Base-by-base conservation (phyloP, 2,888 invertebrate species). In the Arctia plantaginis region DNA sequence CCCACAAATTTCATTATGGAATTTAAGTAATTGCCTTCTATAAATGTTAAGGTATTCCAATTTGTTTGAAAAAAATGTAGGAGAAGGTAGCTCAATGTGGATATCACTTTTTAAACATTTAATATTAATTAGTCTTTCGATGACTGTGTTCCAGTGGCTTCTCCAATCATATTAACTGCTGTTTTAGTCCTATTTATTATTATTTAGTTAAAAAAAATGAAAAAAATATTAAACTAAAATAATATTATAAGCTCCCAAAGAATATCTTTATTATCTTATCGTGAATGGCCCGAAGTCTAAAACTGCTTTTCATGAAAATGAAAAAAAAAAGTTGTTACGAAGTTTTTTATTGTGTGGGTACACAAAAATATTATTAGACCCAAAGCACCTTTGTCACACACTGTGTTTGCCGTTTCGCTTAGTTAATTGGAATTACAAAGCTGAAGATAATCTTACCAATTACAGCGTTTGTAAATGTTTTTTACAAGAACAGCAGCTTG, bases 11-110 rank as follows among this genome's bases (percentile, higher is more conserved):
- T 76, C 72, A 75, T 68, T 77, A 77, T 73, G 72, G 71, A 77
- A 81, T 82, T 80, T 73, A 71, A 76, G 70, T 81, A 77, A 82
- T 85, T 80, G 78, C 80, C 78, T 77, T 67, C 66, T 66, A 73
- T 77, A 76, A 80, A 80, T 72, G 77, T 59, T 33, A 62, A 73
- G 72, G 75, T 76, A 79, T 79, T 75, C 67, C 72, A 81, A 81
- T 83, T 69, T 79, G 75, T 78, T 82, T 70, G 75, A 69, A 66
- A 66, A 64, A 74, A 76, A 82, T 72, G 3, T 51, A 18, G 12
- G 2, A 18, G 2, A 30, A 6, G 18, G 18, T 62, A 2, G 30
- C 62, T 62, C 7, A 62, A 67, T 15, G 47, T 44, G 18, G 27
- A 44, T 47, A 8, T 30, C 13, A 18, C 30, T 41, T n/a, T 39